Base-by-base conservation (phyloP, 1,140 invertebrate genomes). In the Pinna nobilis region DNA sequence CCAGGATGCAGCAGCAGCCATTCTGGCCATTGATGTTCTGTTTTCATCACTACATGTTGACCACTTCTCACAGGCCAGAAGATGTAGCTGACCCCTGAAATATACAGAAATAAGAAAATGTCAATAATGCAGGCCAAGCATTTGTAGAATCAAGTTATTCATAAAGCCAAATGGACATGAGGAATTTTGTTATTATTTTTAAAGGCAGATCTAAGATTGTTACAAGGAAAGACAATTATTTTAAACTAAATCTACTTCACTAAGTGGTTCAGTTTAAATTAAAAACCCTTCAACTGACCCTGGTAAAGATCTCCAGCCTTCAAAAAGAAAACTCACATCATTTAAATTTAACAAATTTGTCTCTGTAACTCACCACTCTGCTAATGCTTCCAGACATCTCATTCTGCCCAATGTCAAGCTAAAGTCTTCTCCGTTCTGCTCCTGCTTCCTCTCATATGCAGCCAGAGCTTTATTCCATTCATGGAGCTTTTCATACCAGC, bases 401-500 rank as follows among this genome's bases (percentile, higher is more conserved):
- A 99, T 97, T 85, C 97, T 93, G 0, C 98, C 98, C 2, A 99
- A 89, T 25, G 93, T 93, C 0, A 97, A 92, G 59, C 97, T 96
- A 15, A 94, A 90, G 84, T 98, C 94, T 23, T 91, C 86, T 0
- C 89, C 80, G 67, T 84, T 83, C 55, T 78, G 59, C 41, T 87
- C 84, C 63, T 88, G 86, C 13, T 91, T 91, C 7, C 91, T 75
- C 51, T 93, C 90, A 84, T 99, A 99, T 0, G 97, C 92, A 67
- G 93, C 91, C 18, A 99, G 90, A 0, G 98, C 98, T 86, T 96
- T 95, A 78, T 99, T 96, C 98, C 98, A 99, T 83, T 99, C 97
- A 85, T 99, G 97, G 1, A 99, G 90, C 87, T 99, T 99, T 86
- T 99, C 98, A 86, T 99, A 99, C 98, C 98, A 99, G 6, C 95